A percentile compares a stretch with the other conserved stretches of the same genome.
Conservation (phyloP, 2,113 vertebrate genomes). For the Ramphastos sulfuratus region DNA sequence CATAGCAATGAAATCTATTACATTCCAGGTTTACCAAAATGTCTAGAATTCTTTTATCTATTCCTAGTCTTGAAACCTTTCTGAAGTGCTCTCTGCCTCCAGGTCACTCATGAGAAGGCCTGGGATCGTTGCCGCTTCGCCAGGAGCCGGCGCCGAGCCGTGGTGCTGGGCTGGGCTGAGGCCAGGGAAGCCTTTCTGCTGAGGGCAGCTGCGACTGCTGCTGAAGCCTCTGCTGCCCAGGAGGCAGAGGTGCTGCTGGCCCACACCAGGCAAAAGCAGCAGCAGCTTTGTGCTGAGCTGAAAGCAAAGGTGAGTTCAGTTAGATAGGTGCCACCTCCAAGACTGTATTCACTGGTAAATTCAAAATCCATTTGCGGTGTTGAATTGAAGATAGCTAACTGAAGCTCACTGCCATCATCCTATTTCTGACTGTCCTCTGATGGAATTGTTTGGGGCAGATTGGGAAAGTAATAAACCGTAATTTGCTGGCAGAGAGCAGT, state of each 20-base stretch:
- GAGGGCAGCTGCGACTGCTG: constrained; percentile 71
- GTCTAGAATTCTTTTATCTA: background rate
- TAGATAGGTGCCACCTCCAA: background rate
- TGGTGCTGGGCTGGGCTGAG: constrained; percentile 77
- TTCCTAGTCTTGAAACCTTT: background rate
- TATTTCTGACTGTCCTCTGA: background rate
- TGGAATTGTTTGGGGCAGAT: background rate
- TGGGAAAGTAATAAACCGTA: background rate
- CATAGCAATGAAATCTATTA: background rate
- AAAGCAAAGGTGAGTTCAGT: constrained; percentile 82
- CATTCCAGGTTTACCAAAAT: background rate
- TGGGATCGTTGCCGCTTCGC: constrained; percentile 76
- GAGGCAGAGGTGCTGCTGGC: constrained; percentile 76
- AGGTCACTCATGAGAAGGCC: constrained; percentile 82
- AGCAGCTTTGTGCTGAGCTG: constrained; percentile 84
- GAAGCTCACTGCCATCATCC: background rate
- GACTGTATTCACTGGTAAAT: background rate
- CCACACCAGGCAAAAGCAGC: constrained; percentile 79
- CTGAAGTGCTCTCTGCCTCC: background rate
- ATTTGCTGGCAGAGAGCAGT: background rate
- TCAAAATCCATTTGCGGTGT: background rate
- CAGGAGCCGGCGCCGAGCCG: constrained; percentile 69
- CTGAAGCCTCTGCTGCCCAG: constrained; percentile 81
- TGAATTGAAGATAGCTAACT: background rate
- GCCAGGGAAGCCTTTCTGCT: constrained; percentile 78